Base-by-base conservation (phyloP, 2,888 invertebrate species). In the Uloborus plumipes region DNA sequence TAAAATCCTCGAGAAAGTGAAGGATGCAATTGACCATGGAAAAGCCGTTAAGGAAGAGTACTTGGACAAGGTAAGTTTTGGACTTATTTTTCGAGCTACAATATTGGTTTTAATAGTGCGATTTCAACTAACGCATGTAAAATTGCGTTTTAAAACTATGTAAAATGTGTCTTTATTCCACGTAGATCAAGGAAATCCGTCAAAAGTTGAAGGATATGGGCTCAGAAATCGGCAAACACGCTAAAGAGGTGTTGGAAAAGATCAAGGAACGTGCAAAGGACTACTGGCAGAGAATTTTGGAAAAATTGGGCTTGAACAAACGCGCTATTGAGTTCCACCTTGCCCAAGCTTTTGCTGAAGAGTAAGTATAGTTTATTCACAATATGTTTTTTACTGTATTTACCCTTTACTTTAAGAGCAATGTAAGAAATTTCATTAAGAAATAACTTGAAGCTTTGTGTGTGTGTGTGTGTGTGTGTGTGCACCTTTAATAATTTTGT, bases 241-340 rank as follows among this genome's bases (percentile, higher is more conserved):
- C 71, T 31, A 82, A 76, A 39, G 74, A 81, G 11, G 55, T 81
- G 18, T 7, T 80, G 4, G 31, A 74, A 13, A n/a, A 55, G 7
- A 31, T 80, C 9, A 80, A 69, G 31, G 80, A 80, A 39, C 61
- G 74, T 39, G 69, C 73, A 1, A 74, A 67, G 49, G 73, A 69
- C 26, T 80, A 69, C 69, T 74, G 73, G 80, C 31, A 74, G 69
- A 74, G 58, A 55, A 22, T 80, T 16, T 50, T 80, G 47, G 80
- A 80, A n/a, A 61, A 53, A 31, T 31, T 80, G 20, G 65, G 71
- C 31, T 18, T 58, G n/a, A 18, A 64, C 18, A 65, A 78, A 7
- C 53, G 76, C 20, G 51, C 31, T 15, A 31, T 50, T 20, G 64
- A 69, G 7, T 62, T 20, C 16, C 62, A 62, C 16, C 26, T 61